Evolutionary conservation across 2,797 vertebrate genomes (phyloP).

Genomic region (Muraenolepis orangiensis): DNA sequence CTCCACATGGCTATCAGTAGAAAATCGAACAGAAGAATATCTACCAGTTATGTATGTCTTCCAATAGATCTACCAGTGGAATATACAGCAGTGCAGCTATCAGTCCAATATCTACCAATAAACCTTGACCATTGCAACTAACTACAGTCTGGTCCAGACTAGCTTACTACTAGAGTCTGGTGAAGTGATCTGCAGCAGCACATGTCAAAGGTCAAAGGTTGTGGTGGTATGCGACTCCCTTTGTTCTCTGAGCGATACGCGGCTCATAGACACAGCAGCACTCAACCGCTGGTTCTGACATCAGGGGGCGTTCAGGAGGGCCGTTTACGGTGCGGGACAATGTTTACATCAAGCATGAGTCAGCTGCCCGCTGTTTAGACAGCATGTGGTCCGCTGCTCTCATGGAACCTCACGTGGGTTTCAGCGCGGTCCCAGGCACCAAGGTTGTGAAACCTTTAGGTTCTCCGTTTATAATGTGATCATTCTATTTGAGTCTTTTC

Average conservation of each 20-base stretch:
- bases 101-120: too few relatives aligned
- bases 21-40: too few relatives aligned
- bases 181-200: not conserved
- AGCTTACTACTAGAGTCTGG: too few relatives aligned
- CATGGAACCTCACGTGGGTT: not conserved
- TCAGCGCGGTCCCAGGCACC: not conserved
- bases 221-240: not conserved
- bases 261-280: not conserved
- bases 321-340: not conserved
- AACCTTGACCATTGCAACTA: not conserved
- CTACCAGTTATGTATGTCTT: too few relatives aligned
- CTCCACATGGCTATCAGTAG: too few relatives aligned
- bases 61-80: too few relatives aligned
- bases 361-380: not conserved
- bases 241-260: not conserved
- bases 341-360: not conserved
- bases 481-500: too few relatives aligned
- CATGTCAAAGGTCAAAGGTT: not conserved
- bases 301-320: not conserved
- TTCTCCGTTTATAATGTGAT: too few relatives aligned
- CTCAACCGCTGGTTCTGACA: not conserved
- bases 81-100: too few relatives aligned
- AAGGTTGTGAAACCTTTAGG: not conserved
- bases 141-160: too few relatives aligned
- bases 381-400: too few relatives aligned